Conservation (phyloP, 2,888 invertebrate species). For the Congeria kusceri region DNA sequence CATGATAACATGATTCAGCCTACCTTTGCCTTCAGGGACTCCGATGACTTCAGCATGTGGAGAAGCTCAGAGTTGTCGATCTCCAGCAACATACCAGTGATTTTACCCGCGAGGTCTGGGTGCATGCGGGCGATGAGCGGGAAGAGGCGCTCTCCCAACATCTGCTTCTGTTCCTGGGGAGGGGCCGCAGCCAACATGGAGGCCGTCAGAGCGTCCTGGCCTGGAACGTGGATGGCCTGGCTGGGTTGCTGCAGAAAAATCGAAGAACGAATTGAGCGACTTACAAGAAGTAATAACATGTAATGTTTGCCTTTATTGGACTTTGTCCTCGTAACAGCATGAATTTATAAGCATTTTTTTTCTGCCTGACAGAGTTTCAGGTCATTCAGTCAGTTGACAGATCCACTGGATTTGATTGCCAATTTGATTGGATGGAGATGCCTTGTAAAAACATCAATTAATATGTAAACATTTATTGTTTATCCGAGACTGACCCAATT, state of each 20-base stretch:
- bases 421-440: no score
- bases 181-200: constrained; percentile 98
- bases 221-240: constrained; percentile 94
- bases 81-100: constrained; percentile 99
- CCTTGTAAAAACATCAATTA: no score
- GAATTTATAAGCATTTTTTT: no score
- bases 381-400: no score
- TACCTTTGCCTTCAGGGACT: constrained; percentile 96
- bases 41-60: constrained; percentile 98
- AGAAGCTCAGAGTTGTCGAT: constrained; percentile 99
- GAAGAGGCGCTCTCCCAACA: constrained; percentile 99
- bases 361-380: no score
- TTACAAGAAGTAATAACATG: not conserved
- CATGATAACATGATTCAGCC: no score
- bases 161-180: constrained; percentile 99
- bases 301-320: no score
- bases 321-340: no score
- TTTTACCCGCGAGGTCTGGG: constrained; percentile 97
- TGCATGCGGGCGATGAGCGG: constrained; percentile 96
- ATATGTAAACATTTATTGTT: no score
- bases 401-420: no score
- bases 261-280: not conserved
- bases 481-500: no score
- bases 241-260: constrained; percentile 29
- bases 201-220: constrained; percentile 98